These are phyloP conservation scores for Bombycilla garrulus DNA, from an alignment of 2,113 vertebrate genomes.

Conservation along the genomic window DNA sequence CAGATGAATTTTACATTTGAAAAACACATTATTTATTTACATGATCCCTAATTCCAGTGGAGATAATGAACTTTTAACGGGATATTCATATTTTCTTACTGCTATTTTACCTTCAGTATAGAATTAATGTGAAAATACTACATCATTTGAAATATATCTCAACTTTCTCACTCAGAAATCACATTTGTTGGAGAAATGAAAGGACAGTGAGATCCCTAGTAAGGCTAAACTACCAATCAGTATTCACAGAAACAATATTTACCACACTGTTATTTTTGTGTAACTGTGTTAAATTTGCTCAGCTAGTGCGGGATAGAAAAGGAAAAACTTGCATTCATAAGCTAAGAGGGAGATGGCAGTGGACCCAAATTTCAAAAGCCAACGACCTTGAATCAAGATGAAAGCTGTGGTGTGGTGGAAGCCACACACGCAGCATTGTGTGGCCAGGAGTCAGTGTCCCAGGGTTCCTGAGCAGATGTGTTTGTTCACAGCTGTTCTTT, in stretches of 20 bases:
- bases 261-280: not conserved
- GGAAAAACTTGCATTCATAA: not conserved
- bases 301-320: not conserved
- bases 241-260: not conserved
- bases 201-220: not conserved
- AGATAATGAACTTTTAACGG: constrained; percentile 5
- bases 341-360: not conserved
- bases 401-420: not conserved
- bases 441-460: not conserved
- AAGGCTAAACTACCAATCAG: not conserved
- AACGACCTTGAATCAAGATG: not conserved
- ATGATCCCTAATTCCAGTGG: not conserved
- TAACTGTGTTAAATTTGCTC: constrained; percentile 24
- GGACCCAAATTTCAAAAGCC: not conserved
- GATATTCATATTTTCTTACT: not conserved
- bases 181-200: not conserved
- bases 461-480: not conserved
- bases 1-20: constrained; percentile 10
- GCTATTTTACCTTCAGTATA: not conserved
- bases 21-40: constrained; percentile 29
- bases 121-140: not conserved
- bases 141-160: not conserved
- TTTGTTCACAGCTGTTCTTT: not conserved
- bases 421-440: not conserved
- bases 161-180: not conserved